phyloP scores from a whole-genome alignment of 1,140 invertebrate genomes.

The Planococcus citri region DNA sequence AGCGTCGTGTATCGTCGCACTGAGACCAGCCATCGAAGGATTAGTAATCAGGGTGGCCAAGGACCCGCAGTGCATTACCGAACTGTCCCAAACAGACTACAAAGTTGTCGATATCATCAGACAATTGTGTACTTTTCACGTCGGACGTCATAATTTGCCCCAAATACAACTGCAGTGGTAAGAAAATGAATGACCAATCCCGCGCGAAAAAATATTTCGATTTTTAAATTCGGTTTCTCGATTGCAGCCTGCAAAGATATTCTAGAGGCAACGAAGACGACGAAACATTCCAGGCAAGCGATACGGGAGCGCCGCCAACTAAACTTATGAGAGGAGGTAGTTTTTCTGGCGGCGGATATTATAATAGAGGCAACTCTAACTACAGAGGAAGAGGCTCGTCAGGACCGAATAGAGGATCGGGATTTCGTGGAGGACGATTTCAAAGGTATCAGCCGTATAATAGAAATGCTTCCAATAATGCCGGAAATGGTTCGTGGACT shows the following conservation, averaged over 20 bases:
- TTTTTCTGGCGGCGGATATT: not conserved
- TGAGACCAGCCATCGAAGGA: constrained; percentile 76
- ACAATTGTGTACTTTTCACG: constrained; percentile 54
- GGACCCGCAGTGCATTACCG: constrained; percentile 56
- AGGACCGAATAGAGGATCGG: not conserved
- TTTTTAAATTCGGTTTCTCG: not conserved
- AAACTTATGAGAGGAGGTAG: constrained; percentile 2
- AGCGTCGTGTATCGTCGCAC: constrained; percentile 68
- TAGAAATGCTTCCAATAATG: not conserved
- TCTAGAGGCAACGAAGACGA: not conserved
- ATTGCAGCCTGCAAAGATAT: not conserved
- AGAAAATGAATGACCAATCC: not conserved
- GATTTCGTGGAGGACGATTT: not conserved
- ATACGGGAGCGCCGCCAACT: not conserved
- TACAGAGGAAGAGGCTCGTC: not conserved
- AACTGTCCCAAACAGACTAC: constrained; percentile 41
- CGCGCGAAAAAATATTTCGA: not conserved
- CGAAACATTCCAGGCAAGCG: not conserved
- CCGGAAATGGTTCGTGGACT: not conserved
- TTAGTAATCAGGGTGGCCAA: constrained; percentile 63
- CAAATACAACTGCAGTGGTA: constrained; percentile 14
- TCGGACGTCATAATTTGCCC: constrained; percentile 42
- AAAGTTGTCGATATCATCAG: constrained; percentile 46
- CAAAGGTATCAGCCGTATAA: not conserved
- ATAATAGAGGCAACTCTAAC: not conserved